A percentile compares a stretch with the other conserved stretches of the same genome.
Evolutionary conservation across 2,888 invertebrate genomes (phyloP).

Genomic region (Asteroscopus sphinx): DNA sequence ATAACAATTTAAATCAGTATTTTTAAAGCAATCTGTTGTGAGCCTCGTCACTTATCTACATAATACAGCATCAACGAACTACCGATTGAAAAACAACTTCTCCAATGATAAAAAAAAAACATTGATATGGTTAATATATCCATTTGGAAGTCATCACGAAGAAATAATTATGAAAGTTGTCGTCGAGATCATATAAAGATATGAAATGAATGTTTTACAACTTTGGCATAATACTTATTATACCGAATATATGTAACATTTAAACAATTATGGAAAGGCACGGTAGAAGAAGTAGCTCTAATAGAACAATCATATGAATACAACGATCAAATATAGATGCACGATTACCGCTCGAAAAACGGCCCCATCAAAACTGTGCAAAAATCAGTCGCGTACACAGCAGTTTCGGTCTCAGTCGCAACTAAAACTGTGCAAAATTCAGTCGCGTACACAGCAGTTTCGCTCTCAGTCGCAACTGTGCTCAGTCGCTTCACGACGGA

Average conservation of each 20-base stretch:
- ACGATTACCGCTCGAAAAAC: too few relatives aligned
- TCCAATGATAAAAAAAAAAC: slow-evolving; percentile 19
- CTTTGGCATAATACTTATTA: slow-evolving; percentile 35
- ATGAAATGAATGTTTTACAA: slow-evolving; percentile 23
- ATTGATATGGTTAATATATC: slow-evolving; percentile 27
- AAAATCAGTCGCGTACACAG: too few relatives aligned
- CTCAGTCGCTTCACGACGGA: too few relatives aligned
- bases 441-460: too few relatives aligned
- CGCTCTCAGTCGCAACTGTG: too few relatives aligned
- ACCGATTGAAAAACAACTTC: slow-evolving; percentile 33
- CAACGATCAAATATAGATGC: too few relatives aligned
- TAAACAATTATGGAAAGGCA: slow-evolving; percentile 38
- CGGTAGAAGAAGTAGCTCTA: slow-evolving; percentile 36
- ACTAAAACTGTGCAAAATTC: too few relatives aligned
- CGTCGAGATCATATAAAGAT: slow-evolving; percentile 43
- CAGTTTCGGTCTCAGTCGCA: too few relatives aligned
- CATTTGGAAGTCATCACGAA: slow-evolving; percentile 45
- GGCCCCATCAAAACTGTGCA: too few relatives aligned
- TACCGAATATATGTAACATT: slow-evolving; percentile 20
- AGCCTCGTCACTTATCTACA: slow-evolving; percentile 46
- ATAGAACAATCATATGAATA: slow-evolving; percentile 18
- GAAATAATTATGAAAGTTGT: slow-evolving; percentile 31
- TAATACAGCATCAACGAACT: slow-evolving; percentile 29
- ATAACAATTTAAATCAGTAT: slow-evolving; percentile 43
- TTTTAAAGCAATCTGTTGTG: slow-evolving; percentile 48